These are phyloP conservation scores for Alces alces DNA, from an alignment of 2,113 vertebrate genomes.

Conservation along the genomic window DNA sequence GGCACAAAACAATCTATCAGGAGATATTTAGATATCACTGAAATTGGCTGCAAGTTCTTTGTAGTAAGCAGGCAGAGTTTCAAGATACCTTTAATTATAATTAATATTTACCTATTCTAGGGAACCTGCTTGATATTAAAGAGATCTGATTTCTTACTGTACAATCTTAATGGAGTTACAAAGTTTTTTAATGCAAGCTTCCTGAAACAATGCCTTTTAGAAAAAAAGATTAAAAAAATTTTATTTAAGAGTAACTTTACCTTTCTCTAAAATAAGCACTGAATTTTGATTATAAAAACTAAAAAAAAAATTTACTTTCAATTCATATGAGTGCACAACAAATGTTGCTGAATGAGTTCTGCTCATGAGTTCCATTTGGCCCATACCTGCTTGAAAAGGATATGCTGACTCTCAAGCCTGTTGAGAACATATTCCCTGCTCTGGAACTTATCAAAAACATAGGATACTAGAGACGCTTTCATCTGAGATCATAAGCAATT, in stretches of 20 bases:
- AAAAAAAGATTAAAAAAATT: not conserved
- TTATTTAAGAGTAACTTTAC: not conserved
- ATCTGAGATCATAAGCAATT: not conserved
- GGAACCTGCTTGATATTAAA: not conserved
- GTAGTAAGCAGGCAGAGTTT: not conserved
- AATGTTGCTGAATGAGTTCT: not conserved
- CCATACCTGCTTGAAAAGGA: not conserved
- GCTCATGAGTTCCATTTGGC: not conserved
- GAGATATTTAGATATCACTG: constrained; percentile 5
- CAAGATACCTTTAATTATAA: not conserved
- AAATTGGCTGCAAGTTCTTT: not conserved
- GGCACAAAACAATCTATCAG: not conserved
- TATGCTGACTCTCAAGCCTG: not conserved
- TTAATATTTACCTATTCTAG: not conserved
- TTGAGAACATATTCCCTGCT: not conserved
- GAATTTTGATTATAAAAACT: constrained; percentile 24
- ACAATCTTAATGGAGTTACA: not conserved
- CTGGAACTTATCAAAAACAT: not conserved
- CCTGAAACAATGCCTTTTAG: not conserved
- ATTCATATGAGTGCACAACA: not conserved
- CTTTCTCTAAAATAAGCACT: constrained; percentile 17
- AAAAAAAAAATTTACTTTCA: not conserved
- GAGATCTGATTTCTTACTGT: not conserved
- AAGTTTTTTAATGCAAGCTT: not conserved
- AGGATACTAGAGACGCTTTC: not conserved